These are phyloP conservation scores for Eristalis tenax DNA, from an alignment of 2,888 invertebrate genomes.

Conservation along the genomic window DNA sequence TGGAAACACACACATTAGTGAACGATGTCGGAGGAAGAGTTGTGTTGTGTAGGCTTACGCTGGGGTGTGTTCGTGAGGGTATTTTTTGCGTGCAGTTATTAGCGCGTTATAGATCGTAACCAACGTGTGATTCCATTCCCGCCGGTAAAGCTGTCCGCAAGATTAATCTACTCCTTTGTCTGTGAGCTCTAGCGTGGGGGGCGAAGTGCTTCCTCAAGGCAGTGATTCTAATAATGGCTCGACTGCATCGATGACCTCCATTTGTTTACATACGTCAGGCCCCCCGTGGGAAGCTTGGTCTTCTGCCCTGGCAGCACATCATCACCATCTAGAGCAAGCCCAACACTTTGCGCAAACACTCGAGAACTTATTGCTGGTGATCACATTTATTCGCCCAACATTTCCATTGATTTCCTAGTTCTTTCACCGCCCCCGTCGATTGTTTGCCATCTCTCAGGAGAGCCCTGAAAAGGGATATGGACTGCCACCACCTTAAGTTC, in stretches of 20 bases:
- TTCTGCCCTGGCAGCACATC: constrained; percentile 35
- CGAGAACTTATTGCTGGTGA: constrained; percentile 64
- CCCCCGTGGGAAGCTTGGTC: constrained; percentile 29
- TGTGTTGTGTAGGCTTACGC: no score
- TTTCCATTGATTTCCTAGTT: constrained; percentile 47
- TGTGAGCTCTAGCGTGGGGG: constrained; percentile 8
- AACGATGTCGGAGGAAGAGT: background rate
- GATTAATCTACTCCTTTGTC: constrained; percentile 50
- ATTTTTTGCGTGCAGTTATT: no score
- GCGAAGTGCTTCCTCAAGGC: constrained; percentile 17
- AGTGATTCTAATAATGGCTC: constrained; percentile 35
- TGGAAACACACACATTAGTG: constrained; percentile 1
- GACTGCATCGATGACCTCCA: constrained; percentile 28
- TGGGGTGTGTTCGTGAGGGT: no score
- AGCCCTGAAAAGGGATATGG: constrained; percentile 17
- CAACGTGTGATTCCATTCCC: background rate
- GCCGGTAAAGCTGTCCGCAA: constrained; percentile 48
- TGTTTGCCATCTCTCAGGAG: background rate
- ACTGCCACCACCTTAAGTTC: constrained; percentile 46
- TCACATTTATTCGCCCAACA: constrained; percentile 67
- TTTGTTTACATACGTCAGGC: constrained; percentile 60
- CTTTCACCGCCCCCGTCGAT: background rate
- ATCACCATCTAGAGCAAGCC: constrained; percentile 30
- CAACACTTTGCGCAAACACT: constrained; percentile 71
- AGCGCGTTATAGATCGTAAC: constrained; percentile 22